Evolutionary conservation across 1,140 invertebrate genomes (phyloP).

Genomic region (Dryas iulia): DNA sequence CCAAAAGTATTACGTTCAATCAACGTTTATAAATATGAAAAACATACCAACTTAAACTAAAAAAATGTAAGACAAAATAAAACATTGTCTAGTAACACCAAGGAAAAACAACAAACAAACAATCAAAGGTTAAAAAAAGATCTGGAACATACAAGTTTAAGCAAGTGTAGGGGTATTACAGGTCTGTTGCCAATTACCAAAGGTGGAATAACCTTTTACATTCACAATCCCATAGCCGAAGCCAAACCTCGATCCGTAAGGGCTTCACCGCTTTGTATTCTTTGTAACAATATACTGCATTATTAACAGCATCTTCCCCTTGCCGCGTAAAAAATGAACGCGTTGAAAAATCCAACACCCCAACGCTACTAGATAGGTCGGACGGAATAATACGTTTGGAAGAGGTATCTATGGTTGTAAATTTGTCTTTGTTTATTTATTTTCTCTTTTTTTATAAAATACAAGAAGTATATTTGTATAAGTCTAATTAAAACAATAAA

Average conservation of each 20-base stretch:
- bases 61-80: background rate
- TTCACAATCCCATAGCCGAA: conserved; percentile 23
- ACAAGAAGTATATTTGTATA: too few relatives aligned
- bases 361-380: background rate
- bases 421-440: too few relatives aligned
- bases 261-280: conserved; percentile 53
- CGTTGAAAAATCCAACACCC: conserved; percentile 25
- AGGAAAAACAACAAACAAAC: background rate
- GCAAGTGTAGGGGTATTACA: background rate
- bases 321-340: conserved; percentile 58
- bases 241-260: conserved; percentile 32
- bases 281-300: conserved; percentile 67
- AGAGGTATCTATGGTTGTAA: too few relatives aligned
- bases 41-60: too few relatives aligned
- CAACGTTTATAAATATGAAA: too few relatives aligned
- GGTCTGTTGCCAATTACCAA: conserved; percentile 5
- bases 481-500: too few relatives aligned
- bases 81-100: background rate
- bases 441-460: too few relatives aligned
- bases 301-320: conserved; percentile 58
- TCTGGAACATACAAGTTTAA: background rate
- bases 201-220: conserved; percentile 10
- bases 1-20: too few relatives aligned
- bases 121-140: background rate
- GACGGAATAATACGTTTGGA: background rate